Evolutionary conservation across 2,797 vertebrate species (phyloP).

Genomic region (Chaunax sp.): DNA sequence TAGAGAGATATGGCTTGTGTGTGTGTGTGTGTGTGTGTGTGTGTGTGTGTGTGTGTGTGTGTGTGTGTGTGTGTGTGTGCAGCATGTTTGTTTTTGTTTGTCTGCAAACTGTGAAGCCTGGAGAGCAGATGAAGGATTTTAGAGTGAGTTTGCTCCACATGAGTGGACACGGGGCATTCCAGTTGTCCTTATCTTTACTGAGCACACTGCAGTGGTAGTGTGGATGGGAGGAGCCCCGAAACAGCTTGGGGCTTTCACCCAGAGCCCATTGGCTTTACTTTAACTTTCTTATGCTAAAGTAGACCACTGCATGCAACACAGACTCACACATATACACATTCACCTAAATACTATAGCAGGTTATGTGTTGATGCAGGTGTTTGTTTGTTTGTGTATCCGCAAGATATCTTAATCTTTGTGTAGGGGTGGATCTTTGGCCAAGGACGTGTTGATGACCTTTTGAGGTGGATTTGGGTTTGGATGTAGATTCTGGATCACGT

Average conservation of each 20-base stretch:
- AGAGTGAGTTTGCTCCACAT: constrained; percentile 38
- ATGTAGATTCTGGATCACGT: no score
- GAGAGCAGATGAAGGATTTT: constrained; percentile 39
- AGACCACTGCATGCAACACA: constrained; percentile 21
- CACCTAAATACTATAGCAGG: no score
- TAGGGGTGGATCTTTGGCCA: no score
- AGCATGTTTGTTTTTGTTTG: constrained; percentile 9
- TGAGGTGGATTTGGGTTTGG: no score
- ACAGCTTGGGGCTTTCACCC: constrained; percentile 42
- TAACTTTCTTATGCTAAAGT: constrained; percentile 41
- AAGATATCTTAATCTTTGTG: no score
- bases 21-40: background rate
- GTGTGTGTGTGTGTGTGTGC: constrained; percentile 5
- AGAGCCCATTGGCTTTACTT: constrained; percentile 38
- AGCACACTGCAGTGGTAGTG: constrained; percentile 52
- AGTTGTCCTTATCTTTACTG: constrained; percentile 57
- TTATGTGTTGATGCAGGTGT: no score
- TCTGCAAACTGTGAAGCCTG: constrained; percentile 22
- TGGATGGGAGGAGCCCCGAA: constrained; percentile 37
- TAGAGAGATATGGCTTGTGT: constrained; percentile 14
- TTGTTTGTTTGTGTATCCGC: no score
- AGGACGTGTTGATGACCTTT: no score
- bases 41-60: no score
- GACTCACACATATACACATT: background rate
- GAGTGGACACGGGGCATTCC: constrained; percentile 37